A percentile compares a stretch with the other conserved stretches of the same genome.
Conservation (phyloP, 2,888 invertebrate genomes). For the Caenorhabditis sp. region DNA sequence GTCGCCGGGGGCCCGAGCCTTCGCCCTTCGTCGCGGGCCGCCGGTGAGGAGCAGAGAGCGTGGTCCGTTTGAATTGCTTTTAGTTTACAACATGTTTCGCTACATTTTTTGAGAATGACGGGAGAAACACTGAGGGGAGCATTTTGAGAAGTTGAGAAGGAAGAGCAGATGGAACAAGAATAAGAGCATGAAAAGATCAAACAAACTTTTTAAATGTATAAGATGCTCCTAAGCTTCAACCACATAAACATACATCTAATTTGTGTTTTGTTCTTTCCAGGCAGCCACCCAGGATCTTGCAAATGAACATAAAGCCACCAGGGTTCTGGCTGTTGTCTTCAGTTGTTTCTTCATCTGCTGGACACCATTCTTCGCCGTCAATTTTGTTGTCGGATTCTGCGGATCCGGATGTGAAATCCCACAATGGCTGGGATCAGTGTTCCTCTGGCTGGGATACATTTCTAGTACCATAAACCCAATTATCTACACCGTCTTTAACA, state of each 20-base stretch:
- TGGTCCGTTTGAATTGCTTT: conserved; percentile 45
- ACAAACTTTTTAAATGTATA: conserved; percentile 24
- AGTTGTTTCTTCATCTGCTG: conserved; percentile 95
- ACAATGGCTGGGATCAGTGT: conserved; percentile 87
- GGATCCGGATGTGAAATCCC: conserved; percentile 73
- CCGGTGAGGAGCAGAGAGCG: conserved; percentile 15
- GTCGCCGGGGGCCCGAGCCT: too few relatives aligned
- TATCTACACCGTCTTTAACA: conserved; percentile 96
- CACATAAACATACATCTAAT: neutral
- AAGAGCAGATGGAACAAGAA: conserved; percentile 10
- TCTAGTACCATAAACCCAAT: conserved; percentile 96
- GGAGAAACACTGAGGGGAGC: conserved; percentile 1
- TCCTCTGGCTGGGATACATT: conserved; percentile 94
- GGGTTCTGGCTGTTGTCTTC: conserved; percentile 95
- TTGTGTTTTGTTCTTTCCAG: conserved; percentile 50
- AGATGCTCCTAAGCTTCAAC: neutral
- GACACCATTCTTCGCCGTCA: conserved; percentile 96
- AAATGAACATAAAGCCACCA: conserved; percentile 93
- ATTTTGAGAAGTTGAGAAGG: neutral
- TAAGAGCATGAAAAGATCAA: conserved; percentile 31
- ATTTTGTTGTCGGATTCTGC: conserved; percentile 91
- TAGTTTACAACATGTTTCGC: conserved; percentile 62
- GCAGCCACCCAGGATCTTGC: conserved; percentile 79
- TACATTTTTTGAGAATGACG: conserved; percentile 43
- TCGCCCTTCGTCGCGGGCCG: too few relatives aligned